phyloP scores from a whole-genome alignment of 2,888 invertebrate species.

The Gymnosoma rotundatum region DNA sequence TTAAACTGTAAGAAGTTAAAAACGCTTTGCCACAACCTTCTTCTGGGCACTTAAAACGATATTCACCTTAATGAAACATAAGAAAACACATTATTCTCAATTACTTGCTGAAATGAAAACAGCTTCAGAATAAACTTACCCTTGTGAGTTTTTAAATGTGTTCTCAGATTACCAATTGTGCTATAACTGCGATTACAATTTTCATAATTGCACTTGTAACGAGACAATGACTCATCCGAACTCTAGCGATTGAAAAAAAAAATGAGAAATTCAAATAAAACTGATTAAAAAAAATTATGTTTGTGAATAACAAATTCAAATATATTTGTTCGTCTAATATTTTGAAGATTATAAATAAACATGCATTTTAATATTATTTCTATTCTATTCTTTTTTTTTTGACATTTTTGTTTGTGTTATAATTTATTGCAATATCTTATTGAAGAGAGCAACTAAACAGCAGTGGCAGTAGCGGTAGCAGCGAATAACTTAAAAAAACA shows the following conservation, averaged over 20 bases:
- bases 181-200: slow-evolving; percentile 95
- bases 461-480: slow-evolving; percentile 38
- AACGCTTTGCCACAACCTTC: slow-evolving; percentile 95
- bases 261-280: neutral
- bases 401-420: neutral
- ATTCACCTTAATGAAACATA: slow-evolving; percentile 88
- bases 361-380: slow-evolving; percentile 30
- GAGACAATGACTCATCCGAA: slow-evolving; percentile 83
- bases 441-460: slow-evolving; percentile 55
- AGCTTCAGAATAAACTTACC: slow-evolving; percentile 84
- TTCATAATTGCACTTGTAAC: slow-evolving; percentile 94
- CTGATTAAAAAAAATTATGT: slow-evolving; percentile 5
- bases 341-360: slow-evolving; percentile 10
- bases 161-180: slow-evolving; percentile 95
- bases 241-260: slow-evolving; percentile 73
- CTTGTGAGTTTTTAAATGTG: slow-evolving; percentile 97
- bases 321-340: neutral
- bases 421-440: slow-evolving; percentile 12
- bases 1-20: slow-evolving; percentile 96
- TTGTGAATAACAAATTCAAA: neutral
- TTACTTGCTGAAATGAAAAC: neutral
- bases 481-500: slow-evolving; percentile 24
- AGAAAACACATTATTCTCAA: neutral
- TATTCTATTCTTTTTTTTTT: too few species aligned
- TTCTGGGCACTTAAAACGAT: slow-evolving; percentile 94